Conservation (phyloP, 2,113 vertebrate genomes). For the Isichthys henryi region DNA sequence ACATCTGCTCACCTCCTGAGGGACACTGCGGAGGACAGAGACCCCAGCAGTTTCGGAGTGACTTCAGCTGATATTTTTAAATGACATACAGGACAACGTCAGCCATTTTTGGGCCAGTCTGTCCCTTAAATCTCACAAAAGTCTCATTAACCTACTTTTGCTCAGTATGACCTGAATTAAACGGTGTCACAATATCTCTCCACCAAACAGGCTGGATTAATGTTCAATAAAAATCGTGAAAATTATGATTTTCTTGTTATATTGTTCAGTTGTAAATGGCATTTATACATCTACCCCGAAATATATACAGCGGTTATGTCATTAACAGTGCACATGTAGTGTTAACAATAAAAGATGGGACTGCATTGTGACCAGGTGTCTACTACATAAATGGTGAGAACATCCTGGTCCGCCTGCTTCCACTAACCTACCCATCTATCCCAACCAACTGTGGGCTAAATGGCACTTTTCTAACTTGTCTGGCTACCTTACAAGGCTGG, state of each 20-base stretch:
- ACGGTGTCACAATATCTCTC: neutral
- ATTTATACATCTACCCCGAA: neutral
- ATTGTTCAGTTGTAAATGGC: neutral
- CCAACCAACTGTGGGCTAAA: neutral
- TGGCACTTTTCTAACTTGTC: neutral
- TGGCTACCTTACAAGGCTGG: neutral
- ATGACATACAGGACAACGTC: constrained; percentile 1
- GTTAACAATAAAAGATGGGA: neutral
- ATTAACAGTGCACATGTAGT: neutral
- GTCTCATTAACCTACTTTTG: constrained; percentile 18
- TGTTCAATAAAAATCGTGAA: neutral
- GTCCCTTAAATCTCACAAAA: neutral
- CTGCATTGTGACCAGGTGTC: neutral
- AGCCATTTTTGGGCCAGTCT: constrained; percentile 2
- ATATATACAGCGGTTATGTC: neutral
- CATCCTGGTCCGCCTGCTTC: neutral
- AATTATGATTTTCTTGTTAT: neutral
- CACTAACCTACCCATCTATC: neutral
- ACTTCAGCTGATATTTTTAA: constrained; percentile 8
- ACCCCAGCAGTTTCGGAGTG: neutral
- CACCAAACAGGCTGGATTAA: neutral
- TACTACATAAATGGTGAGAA: neutral
- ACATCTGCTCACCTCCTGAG: neutral
- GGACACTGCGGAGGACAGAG: neutral
- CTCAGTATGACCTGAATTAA: constrained; percentile 1